Evolutionary conservation across 1,140 invertebrate species (phyloP), one percentile per base, ranked within the genome.

Genomic region (Bombus consobrinus): DNA sequence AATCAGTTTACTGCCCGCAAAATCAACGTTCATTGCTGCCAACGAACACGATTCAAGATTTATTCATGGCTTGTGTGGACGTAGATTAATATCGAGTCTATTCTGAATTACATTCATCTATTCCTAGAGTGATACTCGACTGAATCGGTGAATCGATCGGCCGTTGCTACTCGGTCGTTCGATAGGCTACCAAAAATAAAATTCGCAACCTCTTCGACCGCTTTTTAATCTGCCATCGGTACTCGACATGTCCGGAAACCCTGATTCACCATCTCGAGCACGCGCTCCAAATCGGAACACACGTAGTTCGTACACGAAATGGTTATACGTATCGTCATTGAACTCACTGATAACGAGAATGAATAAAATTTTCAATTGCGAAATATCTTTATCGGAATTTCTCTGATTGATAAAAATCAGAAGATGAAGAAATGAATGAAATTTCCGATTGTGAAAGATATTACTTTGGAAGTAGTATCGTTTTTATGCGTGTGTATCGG

Each of bases 111-210:
- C 74, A 39, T 81, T 69, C 59, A 71, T 74, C 64, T 74, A 62
- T 73, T 75, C 39, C 39, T n/a, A 59, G 4, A 57, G 41, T 37
- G 62, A 57, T 79, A 43, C 78, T 82, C 62, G 74, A 88, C 81
- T 86, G 78, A 76, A 62, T n/a, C 32, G 64, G 64, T 71, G 41
- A 84, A 89, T 89, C 88, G 88, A 89, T 89, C 88, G 87, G 57
- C 53, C 86, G 87, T 89, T 89, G 80, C 87, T 76, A 81, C 69
- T 89, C 69, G 47, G 71, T 83, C n/a, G 72, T 87, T 90, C 85
- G 88, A 90, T 90, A 76, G 85, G 43, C 9, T 25, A 78, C 89
- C 88, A 89, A 90, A 89, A 90, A 90, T 90, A 90, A 90, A 90
- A 85, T 81, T 85, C 78, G 73, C 74, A 64, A 74, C 83, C 53